phyloP scores from a whole-genome alignment of 2,113 vertebrate species.

The Silurus asotus region DNA sequence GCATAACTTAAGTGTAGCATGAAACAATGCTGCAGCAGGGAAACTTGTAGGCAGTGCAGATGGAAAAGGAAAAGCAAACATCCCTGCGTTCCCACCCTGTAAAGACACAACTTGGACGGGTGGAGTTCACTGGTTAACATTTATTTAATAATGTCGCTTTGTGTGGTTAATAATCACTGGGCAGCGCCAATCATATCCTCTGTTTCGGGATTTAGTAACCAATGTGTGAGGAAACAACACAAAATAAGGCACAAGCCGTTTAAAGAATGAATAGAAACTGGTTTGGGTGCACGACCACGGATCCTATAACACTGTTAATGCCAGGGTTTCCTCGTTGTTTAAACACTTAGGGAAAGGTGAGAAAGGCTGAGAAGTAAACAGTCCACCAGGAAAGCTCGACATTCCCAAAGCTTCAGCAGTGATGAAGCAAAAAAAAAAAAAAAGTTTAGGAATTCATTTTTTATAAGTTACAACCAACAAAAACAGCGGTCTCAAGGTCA shows the following conservation, averaged over 20 bases:
- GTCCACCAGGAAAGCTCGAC: not conserved
- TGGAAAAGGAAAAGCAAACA: slow-evolving; percentile 58
- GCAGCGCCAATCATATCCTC: not conserved
- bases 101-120: slow-evolving; percentile 60
- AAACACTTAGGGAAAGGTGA: slow-evolving; percentile 41
- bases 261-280: slow-evolving; percentile 26
- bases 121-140: slow-evolving; percentile 60
- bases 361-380: slow-evolving; percentile 1
- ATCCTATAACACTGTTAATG: slow-evolving; percentile 14
- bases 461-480: not conserved
- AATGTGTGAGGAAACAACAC: not conserved
- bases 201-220: not conserved
- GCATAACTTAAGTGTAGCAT: not conserved
- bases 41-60: slow-evolving; percentile 27
- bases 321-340: slow-evolving; percentile 60
- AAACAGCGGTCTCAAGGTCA: not conserved
- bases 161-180: slow-evolving; percentile 41
- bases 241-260: not conserved
- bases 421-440: not conserved
- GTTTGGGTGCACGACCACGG: not conserved
- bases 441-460: not conserved
- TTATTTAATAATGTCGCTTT: slow-evolving; percentile 52
- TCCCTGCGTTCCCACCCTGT: slow-evolving; percentile 68
- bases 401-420: not conserved
- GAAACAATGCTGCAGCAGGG: not conserved